Evolutionary conservation across 2,797 vertebrate species (phyloP).

Genomic region (Serranus cabrilla): DNA sequence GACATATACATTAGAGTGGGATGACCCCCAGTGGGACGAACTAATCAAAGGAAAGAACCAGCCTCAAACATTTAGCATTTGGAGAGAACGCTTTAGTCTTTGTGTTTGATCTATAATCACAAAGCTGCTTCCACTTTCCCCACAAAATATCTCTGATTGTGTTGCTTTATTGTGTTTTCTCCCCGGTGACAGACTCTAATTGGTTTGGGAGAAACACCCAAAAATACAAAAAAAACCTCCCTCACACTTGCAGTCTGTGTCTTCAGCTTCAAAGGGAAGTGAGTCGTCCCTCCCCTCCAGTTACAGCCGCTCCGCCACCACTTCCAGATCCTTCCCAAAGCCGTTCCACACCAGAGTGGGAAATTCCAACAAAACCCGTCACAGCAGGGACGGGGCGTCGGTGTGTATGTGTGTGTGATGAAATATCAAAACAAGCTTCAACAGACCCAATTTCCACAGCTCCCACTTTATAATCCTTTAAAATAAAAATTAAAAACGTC

Average conservation of each 20-base stretch:
- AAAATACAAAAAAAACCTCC: conserved; percentile 33
- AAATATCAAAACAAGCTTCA: conserved; percentile 64
- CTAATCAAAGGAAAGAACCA: background rate
- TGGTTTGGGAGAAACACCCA: conserved; percentile 50
- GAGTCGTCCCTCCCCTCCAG: conserved; percentile 59
- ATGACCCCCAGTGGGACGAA: background rate
- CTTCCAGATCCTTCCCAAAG: conserved; percentile 66
- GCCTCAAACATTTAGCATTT: background rate
- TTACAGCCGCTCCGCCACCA: conserved; percentile 58
- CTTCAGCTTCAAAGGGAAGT: conserved; percentile 62
- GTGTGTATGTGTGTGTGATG: no score
- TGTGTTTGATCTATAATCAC: conserved; percentile 41
- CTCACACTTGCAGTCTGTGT: conserved; percentile 26
- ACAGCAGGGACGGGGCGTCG: conserved; percentile 71
- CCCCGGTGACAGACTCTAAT: conserved; percentile 34
- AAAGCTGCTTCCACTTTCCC: conserved; percentile 16
- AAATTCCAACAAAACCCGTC: conserved; percentile 76
- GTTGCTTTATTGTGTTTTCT: conserved; percentile 31
- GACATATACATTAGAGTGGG: background rate
- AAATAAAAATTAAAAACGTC: conserved; percentile 69
- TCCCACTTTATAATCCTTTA: conserved; percentile 64
- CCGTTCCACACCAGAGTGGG: conserved; percentile 70
- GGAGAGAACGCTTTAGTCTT: background rate
- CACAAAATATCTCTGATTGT: conserved; percentile 36
- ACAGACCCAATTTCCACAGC: conserved; percentile 47